These are phyloP conservation scores for Lichenostomus cassidix DNA, from an alignment of 2,113 vertebrate genomes.

Conservation along the genomic window DNA sequence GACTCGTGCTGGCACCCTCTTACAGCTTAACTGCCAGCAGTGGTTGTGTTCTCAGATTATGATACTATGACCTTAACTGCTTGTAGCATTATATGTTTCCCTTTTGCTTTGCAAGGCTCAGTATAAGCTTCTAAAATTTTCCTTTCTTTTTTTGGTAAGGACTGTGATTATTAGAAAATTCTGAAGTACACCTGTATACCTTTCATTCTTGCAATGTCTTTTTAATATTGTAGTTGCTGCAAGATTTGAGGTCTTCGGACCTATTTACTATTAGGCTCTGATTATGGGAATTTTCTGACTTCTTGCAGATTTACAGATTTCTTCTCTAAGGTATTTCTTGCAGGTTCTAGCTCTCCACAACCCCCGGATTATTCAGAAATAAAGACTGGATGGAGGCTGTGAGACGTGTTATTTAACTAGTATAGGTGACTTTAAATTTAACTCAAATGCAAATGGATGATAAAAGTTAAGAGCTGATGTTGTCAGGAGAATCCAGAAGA, in stretches of 20 bases:
- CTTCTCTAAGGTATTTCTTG: background rate
- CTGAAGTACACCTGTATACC: background rate
- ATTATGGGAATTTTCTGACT: background rate
- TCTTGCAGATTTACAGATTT: background rate
- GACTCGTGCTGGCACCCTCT: background rate
- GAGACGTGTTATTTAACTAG: background rate
- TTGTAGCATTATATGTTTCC: background rate
- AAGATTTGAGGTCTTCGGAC: background rate
- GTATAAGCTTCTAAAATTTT: background rate
- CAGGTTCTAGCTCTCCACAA: background rate
- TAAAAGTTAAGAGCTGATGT: background rate
- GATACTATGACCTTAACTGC: background rate
- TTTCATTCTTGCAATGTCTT: background rate
- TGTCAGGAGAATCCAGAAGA: background rate
- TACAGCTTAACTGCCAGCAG: background rate
- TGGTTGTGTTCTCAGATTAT: background rate
- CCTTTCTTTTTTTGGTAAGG: background rate
- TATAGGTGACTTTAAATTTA: background rate
- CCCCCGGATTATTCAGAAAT: background rate
- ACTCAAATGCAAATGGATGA: background rate
- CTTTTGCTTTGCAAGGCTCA: background rate
- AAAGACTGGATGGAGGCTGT: background rate
- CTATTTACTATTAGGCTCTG: background rate
- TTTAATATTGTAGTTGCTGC: background rate
- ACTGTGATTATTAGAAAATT: background rate